Base-by-base conservation (phyloP, 2,113 vertebrate species). In the Oncorhynchus gorbuscha region DNA sequence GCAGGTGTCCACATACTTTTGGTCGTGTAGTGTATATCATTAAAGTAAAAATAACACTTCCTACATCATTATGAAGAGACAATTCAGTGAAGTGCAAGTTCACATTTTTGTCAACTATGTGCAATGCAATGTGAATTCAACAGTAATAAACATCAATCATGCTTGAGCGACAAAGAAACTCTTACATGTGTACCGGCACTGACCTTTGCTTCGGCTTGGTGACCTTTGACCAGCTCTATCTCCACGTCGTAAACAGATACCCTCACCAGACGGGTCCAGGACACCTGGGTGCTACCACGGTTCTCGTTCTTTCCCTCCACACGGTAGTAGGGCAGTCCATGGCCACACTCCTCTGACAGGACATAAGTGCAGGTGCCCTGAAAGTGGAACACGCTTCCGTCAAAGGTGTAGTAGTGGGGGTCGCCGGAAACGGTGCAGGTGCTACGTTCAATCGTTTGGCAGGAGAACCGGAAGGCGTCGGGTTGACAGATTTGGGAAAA, bases 361-460 rank as follows among this genome's bases (percentile, higher is more conserved):
- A 90, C 75, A 5, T 91, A 91, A 0, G 82, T 86, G 71, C 90
- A 87, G 14, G 85, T 83, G 14, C 92, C 92, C 39, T 85, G 90
- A 66, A 90, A 90, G 74, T 76, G 62, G n/a, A 90, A 89, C 45
- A 83, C 0, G 4, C 0, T 6, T 0, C 78, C 55, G 48, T 93
- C 93, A 12, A 92, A 92, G n/a, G 89, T 92, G 59, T 76, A 81
- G 81, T 91, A 93, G 79, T 92, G 92, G 4, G 86, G 86, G 75
- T 92, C 91, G 0, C 89, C 88, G 65, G 75, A 80, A 62, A 90
- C 77, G 22, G 75, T 90, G 84, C 93, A 93, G 24, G 85, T 81
- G 1, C 68, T 5, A 18, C 84, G 79, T 26, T 30, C 83, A 26
- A 90, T 76, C 0, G 87, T 83, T 83, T 83, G 78, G 71, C 89